Evolutionary conservation across 2,888 invertebrate species (phyloP), one percentile per base, ranked within the genome.

Genomic region (Brachylomia viminalis): DNA sequence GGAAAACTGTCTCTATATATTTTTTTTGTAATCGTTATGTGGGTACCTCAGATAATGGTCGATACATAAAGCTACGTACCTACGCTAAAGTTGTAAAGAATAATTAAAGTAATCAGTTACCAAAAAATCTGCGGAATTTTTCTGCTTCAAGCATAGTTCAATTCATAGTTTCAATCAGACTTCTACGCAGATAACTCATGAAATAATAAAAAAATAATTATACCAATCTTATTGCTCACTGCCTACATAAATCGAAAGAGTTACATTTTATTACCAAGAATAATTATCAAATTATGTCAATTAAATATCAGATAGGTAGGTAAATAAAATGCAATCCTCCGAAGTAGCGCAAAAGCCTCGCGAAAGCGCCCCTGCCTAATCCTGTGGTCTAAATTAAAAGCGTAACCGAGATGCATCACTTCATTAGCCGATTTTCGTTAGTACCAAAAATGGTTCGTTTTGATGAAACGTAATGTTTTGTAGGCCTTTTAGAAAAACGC

Each of bases 341-440:
- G 47, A 42, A 58, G 8, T 49, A n/a, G 45, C 15, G 27, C 74
- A 38, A 71, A 66, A 64, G 33, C 68, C 61, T 49, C 33, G 17
- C 27, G 42, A 54, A 47, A 68, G 27, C 69, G 33, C 54, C 15
- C 8, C 58, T 62, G 58, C 56, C 33, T 69, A 72, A 77, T 66
- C 15, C 47, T 68, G 74, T 86, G 83, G 86, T 86, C 83, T 79
- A 86, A 86, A 68, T 83, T 70, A 86, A 58, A 86, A 83, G 87
- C 83, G 80, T 4, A n/a, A 71, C 64, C 78, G 86, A 74, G 33
- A 49, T 69, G 45, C 68, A 52, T 13, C 11, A 23, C 23, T 4
- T 8, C 20, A 47, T 58, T 58, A 27, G 47, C 0, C 17, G 8
- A 8, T 23, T 27, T 23, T 27, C 1, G 38, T 49, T 17, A 27